These are phyloP conservation scores for Mimumesa dahlbomi DNA, from an alignment of 2,888 invertebrate species.

Conservation along the genomic window DNA sequence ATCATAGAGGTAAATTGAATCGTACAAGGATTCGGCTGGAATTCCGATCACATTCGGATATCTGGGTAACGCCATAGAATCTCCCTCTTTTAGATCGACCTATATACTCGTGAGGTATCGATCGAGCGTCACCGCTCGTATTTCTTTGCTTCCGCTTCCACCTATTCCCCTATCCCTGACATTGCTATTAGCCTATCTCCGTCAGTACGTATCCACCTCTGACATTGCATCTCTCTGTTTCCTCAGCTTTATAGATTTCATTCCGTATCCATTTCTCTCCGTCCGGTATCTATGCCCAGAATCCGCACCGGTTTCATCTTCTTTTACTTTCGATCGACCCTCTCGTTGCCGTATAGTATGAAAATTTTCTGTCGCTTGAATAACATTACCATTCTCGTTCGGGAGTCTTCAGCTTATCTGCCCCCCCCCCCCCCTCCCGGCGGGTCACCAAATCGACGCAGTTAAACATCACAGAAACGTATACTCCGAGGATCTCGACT, in stretches of 20 bases:
- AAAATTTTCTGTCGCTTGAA: conserved; percentile 30
- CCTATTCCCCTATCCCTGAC: conserved; percentile 47
- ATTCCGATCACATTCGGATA: too few species aligned
- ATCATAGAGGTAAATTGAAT: too few species aligned
- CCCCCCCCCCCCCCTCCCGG: too few species aligned
- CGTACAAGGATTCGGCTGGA: too few species aligned
- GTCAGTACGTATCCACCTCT: conserved; percentile 27
- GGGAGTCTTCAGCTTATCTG: conserved; percentile 5
- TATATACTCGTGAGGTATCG: conserved; percentile 44
- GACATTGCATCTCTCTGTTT: conserved; percentile 28
- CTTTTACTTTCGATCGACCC: conserved; percentile 13
- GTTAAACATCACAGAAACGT: too few species aligned
- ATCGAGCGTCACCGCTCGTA: conserved; percentile 47
- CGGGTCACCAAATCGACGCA: too few species aligned
- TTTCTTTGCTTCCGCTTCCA: conserved; percentile 41
- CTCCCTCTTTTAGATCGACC: conserved; percentile 25
- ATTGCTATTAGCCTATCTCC: conserved; percentile 50
- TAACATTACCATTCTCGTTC: conserved; percentile 34
- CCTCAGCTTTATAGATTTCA: conserved; percentile 45
- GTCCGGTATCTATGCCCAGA: conserved; percentile 31
- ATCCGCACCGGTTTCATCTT: conserved; percentile 2
- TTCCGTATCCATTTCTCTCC: conserved; percentile 29
- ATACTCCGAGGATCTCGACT: too few species aligned
- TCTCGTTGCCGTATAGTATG: conserved; percentile 12
- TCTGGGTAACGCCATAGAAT: too few species aligned